Percentiles rank a stretch among this genome's conserved stretches.
Evolutionary conservation across 2,888 invertebrate genomes (phyloP).

Genomic region (Leucania comma): DNA sequence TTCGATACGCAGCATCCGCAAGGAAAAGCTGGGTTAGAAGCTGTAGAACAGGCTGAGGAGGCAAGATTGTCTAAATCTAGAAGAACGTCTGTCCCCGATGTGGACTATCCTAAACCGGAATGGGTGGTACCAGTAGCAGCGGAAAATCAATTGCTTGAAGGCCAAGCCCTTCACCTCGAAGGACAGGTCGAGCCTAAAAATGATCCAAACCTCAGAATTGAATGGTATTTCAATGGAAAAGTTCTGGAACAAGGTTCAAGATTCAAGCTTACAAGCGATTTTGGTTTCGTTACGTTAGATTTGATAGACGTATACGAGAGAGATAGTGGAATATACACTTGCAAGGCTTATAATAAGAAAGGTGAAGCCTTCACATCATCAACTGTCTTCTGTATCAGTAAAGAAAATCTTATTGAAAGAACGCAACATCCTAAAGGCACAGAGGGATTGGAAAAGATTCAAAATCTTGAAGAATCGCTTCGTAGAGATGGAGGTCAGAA

Average conservation of each 20-base stretch:
- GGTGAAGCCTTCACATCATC: constrained; percentile 98
- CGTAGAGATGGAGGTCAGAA: constrained; percentile 93
- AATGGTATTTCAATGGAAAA: constrained; percentile 98
- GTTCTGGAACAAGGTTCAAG: constrained; percentile 96
- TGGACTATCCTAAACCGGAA: constrained; percentile 95
- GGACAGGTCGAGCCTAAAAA: constrained; percentile 98
- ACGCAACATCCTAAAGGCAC: constrained; percentile 99
- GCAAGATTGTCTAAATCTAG: constrained; percentile 94
- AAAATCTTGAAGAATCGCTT: constrained; percentile 96
- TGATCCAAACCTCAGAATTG: constrained; percentile 97
- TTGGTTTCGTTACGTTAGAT: constrained; percentile 98
- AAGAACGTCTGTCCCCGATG: constrained; percentile 93
- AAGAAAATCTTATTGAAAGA: constrained; percentile 95
- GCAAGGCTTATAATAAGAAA: constrained; percentile 96
- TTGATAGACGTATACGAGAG: constrained; percentile 97
- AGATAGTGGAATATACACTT: constrained; percentile 98
- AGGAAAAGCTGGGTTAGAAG: constrained; percentile 97
- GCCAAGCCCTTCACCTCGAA: constrained; percentile 97
- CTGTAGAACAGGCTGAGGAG: constrained; percentile 97
- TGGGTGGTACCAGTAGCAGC: constrained; percentile 96
- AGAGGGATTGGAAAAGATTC: constrained; percentile 97
- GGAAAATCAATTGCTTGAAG: constrained; percentile 95
- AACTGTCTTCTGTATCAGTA: constrained; percentile 95
- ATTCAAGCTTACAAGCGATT: constrained; percentile 98
- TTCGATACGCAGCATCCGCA: constrained; percentile 98